phyloP scores from a whole-genome alignment of 2,888 invertebrate species.

The Apodemia duryi region DNA sequence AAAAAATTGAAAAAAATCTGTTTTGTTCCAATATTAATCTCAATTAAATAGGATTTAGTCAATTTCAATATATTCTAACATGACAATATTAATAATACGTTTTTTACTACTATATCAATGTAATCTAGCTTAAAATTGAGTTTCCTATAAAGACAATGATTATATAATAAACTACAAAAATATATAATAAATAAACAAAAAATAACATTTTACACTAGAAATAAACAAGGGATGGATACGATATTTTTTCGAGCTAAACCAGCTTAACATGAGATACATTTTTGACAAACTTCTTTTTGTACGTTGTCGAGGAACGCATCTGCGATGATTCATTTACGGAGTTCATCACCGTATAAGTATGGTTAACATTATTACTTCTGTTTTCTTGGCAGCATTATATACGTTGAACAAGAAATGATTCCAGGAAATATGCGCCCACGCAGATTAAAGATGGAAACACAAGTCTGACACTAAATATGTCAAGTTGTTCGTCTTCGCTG shows the following conservation, averaged over 20 bases:
- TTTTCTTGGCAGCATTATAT: constrained; percentile 73
- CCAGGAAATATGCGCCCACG: constrained; percentile 76
- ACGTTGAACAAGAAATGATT: constrained; percentile 73
- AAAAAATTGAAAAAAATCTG: too few species aligned
- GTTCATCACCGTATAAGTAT: constrained; percentile 69
- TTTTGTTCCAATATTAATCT: too few species aligned
- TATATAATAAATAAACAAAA: too few species aligned
- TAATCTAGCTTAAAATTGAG: too few species aligned
- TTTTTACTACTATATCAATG: too few species aligned
- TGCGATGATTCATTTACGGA: constrained; percentile 77
- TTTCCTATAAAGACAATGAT: too few species aligned
- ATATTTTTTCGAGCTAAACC: constrained; percentile 51
- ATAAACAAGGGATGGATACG: constrained; percentile 32
- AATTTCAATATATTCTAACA: too few species aligned
- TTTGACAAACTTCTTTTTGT: constrained; percentile 77
- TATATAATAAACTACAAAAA: too few species aligned
- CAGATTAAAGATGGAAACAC: constrained; percentile 75
- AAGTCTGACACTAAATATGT: constrained; percentile 75
- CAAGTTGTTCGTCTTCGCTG: constrained; percentile 62
- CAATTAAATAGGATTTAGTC: too few species aligned
- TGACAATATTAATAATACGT: too few species aligned
- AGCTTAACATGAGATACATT: constrained; percentile 57
- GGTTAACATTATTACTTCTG: constrained; percentile 75
- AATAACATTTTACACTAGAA: constrained; percentile 38
- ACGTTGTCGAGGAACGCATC: constrained; percentile 70